Percentiles rank a stretch among this genome's conserved stretches.
Evolutionary conservation across 2,888 invertebrate genomes (phyloP).

Genomic region (Drosophila paracracens): DNA sequence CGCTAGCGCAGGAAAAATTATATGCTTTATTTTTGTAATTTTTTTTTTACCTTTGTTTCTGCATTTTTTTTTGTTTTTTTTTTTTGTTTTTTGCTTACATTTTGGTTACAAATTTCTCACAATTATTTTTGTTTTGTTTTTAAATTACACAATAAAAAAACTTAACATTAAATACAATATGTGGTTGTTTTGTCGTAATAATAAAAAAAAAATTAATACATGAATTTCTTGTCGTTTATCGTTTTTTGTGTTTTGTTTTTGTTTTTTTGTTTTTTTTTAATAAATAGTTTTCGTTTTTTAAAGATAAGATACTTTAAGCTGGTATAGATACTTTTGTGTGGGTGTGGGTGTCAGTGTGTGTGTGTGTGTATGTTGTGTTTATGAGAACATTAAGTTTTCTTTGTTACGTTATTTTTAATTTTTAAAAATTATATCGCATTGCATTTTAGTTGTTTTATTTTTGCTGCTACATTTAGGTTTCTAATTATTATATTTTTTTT

Average conservation of each 20-base stretch:
- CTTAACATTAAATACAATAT: conserved; percentile 81
- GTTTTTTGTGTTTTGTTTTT: conserved; percentile 48
- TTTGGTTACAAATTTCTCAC: conserved; percentile 80
- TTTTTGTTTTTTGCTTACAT: conserved; percentile 49
- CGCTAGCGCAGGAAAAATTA: conserved; percentile 79
- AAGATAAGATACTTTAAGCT: conserved; percentile 74
- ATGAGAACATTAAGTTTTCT: conserved; percentile 71
- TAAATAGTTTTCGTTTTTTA: conserved; percentile 73
- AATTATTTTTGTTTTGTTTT: conserved; percentile 61
- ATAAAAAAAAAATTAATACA: conserved; percentile 75
- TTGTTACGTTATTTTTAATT: conserved; percentile 65
- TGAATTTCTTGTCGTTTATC: conserved; percentile 65
- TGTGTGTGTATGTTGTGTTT: conserved; percentile 24
- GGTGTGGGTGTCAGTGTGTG: conserved; percentile 19
- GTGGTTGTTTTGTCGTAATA: conserved; percentile 67
- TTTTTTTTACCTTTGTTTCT: conserved; percentile 33
- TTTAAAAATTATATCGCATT: conserved; percentile 80
- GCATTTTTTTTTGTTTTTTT: conserved; percentile 34
- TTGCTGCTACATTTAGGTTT: conserved; percentile 60
- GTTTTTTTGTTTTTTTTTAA: conserved; percentile 44
- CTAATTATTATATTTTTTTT: conserved; percentile 34
- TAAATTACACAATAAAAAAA: conserved; percentile 76
- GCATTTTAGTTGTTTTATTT: conserved; percentile 48
- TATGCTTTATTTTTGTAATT: conserved; percentile 73
- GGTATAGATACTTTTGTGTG: conserved; percentile 74